These are phyloP conservation scores for Chrysoperla carnea DNA, from an alignment of 1,140 invertebrate species.

Conservation along the genomic window DNA sequence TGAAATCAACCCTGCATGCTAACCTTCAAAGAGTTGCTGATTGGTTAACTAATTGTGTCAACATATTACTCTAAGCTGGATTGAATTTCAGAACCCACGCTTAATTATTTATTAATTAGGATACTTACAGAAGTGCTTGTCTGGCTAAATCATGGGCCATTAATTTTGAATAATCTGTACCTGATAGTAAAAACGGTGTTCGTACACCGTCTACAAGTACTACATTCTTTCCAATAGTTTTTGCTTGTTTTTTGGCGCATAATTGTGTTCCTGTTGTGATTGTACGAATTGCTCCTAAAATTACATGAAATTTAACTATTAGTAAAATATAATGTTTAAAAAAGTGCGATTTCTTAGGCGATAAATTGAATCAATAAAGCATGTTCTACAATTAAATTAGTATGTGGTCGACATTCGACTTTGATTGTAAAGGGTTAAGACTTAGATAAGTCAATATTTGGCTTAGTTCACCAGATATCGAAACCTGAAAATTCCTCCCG, in stretches of 20 bases:
- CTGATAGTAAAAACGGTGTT: conserved; percentile 89
- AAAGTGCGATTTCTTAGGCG: background rate
- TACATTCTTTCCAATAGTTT: conserved; percentile 58
- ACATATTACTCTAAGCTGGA: too few species aligned
- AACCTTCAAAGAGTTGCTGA: too few species aligned
- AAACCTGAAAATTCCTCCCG: conserved; percentile 1
- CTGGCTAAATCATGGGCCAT: conserved; percentile 92
- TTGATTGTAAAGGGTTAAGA: too few species aligned
- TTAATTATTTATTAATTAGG: background rate
- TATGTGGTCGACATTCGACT: too few species aligned
- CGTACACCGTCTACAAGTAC: conserved; percentile 92
- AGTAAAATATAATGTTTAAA: conserved; percentile 1
- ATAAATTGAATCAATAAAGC: too few species aligned
- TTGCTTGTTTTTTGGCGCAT: conserved; percentile 33
- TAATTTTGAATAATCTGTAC: conserved; percentile 80
- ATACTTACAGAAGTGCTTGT: conserved; percentile 68
- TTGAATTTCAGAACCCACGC: background rate
- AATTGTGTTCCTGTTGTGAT: conserved; percentile 27
- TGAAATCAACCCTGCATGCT: too few species aligned
- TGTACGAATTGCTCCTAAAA: conserved; percentile 20
- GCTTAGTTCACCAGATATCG: background rate
- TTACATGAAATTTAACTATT: background rate
- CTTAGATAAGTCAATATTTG: too few species aligned
- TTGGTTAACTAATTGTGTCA: too few species aligned
- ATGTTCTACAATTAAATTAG: too few species aligned